Conservation (phyloP, 2,797 vertebrate species). For the Acanthiza pusilla region DNA sequence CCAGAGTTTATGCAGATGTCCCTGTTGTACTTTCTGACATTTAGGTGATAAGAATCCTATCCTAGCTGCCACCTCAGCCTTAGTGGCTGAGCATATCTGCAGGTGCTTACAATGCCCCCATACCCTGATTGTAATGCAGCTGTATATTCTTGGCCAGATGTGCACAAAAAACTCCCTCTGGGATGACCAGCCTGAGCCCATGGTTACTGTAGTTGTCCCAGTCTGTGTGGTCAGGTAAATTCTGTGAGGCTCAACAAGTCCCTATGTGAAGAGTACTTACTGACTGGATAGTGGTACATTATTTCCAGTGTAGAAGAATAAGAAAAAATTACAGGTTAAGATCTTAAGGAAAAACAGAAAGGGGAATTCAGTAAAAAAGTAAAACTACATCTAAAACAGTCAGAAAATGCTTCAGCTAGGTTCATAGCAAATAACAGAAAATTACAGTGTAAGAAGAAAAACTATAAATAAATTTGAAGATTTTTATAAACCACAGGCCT, state of each 20-base stretch:
- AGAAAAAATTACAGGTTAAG: neutral
- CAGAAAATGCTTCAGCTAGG: neutral
- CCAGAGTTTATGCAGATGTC: neutral
- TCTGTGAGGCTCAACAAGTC: neutral
- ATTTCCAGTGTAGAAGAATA: neutral
- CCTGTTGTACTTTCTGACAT: neutral
- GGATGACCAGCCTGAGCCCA: neutral
- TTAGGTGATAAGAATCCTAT: neutral
- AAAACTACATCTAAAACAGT: neutral
- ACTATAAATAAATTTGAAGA: neutral
- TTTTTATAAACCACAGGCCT: neutral
- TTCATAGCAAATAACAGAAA: neutral
- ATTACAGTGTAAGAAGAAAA: neutral
- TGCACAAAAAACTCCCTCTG: neutral
- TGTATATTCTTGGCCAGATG: neutral
- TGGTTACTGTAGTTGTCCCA: neutral
- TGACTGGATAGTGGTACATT: neutral
- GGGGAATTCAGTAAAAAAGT: neutral
- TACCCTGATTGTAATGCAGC: accelerated
- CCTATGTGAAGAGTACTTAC: neutral
- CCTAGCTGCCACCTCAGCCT: neutral
- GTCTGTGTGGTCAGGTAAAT: neutral
- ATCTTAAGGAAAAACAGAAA: neutral
- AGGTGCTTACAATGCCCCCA: neutral
- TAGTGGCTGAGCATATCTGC: neutral